phyloP scores from a whole-genome alignment of 2,797 vertebrate genomes.

The Phrynocephalus vlangalii region DNA sequence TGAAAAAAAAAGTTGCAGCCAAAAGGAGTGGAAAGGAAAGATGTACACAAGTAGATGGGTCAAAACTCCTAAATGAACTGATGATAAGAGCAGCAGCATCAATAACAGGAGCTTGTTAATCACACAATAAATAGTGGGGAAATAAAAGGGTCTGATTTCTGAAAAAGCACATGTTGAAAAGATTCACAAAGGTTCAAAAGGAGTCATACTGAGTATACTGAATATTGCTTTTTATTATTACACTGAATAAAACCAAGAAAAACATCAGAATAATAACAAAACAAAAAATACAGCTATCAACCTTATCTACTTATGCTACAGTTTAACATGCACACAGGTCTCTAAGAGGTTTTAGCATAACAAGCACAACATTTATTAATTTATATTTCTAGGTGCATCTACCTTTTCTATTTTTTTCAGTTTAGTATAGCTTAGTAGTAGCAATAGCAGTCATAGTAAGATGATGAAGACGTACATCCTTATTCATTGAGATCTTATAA shows the following conservation, averaged over 20 bases:
- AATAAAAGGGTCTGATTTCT: neutral
- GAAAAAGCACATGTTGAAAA: neutral
- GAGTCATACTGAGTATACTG: neutral
- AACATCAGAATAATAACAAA: slow-evolving; percentile 28
- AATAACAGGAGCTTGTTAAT: neutral
- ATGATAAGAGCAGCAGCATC: too few species aligned
- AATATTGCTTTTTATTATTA: neutral
- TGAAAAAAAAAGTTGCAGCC: neutral
- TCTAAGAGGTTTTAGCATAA: neutral
- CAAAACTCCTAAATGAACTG: neutral
- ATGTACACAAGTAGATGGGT: neutral
- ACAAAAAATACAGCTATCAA: neutral
- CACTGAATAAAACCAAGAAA: neutral
- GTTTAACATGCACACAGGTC: neutral
- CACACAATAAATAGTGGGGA: neutral
- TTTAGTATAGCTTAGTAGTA: neutral
- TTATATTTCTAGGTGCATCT: neutral
- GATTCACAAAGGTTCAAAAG: neutral
- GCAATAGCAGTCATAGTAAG: neutral
- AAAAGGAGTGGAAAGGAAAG: neutral
- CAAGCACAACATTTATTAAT: neutral
- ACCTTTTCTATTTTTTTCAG: neutral
- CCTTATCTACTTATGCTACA: neutral
- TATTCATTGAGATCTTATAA: neutral
- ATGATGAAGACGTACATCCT: neutral